Base-by-base conservation (phyloP, 2,888 invertebrate species). In the Heliconius sara region DNA sequence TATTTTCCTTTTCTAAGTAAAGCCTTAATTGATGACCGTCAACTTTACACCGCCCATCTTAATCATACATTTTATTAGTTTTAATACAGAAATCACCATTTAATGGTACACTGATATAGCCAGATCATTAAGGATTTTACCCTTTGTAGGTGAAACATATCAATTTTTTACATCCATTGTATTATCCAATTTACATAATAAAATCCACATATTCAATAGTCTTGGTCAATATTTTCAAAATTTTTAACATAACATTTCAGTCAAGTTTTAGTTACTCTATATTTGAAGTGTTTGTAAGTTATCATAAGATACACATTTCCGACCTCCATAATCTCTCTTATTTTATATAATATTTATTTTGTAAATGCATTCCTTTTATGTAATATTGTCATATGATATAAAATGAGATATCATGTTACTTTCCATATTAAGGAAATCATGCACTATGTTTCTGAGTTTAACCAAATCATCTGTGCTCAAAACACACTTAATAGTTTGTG, bases 61-160 rank as follows among this genome's bases (percentile, higher is more conserved):
- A 60, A 60, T 7, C 34, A 39, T 34, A 39, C 13, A 43, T 73
- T 73, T 73, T 73, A 57, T 73, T 60, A 73, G 12, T 30, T 60
- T 30, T 43, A 60, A 73, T 22, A 73, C 34, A 34, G 60, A 74
- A 75, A 67, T 75, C 25, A 70, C 72, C 76, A 80, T 78, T 77
- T 78, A 72, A 10, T 75, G 66, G 75, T 77, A 73, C 27, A 76
- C 52, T 63, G 43, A 52, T 79, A 60, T 73, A 10, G 63, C 19
- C 63, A 34, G n/a, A 67, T 68, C 27, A 34, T 47, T 73, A 34
- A 80, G 19, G 57, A 73, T 73, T 47, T 60, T 73, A 60, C 57
- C 73, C 34, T 34, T 63, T 73, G 57, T 25, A 60, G 73, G 73
- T 73, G 73, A 73, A 72, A 73, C 34, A 34, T 39, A 25, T 70